phyloP scores from a whole-genome alignment of 23 tunicate species.

The Trididemnum clinides region DNA sequence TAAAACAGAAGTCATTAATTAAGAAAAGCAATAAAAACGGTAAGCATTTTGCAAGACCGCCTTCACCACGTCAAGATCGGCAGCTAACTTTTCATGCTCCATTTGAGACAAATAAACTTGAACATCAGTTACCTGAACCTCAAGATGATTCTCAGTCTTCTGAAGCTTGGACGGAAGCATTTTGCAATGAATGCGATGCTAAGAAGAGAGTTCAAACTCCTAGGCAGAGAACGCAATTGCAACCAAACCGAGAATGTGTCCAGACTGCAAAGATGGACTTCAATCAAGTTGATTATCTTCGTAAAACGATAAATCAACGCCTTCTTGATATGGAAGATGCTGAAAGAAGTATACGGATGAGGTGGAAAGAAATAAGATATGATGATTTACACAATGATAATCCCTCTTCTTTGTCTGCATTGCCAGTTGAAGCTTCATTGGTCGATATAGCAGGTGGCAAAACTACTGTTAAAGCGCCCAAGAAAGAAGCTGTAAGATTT shows the following conservation, averaged over 20 bases:
- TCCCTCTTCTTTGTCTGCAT: not conserved
- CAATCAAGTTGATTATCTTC: not conserved
- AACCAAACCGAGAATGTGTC: no score
- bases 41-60: no score
- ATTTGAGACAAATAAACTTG: no score
- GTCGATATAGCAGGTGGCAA: not conserved
- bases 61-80: no score
- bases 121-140: no score
- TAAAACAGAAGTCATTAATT: no score
- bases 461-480: not conserved
- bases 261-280: not conserved
- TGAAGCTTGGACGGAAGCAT: no score
- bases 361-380: constrained; percentile 49
- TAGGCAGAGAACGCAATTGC: no score
- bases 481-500: constrained; percentile 19
- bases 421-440: not conserved
- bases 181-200: not conserved
- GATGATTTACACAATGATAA: not conserved
- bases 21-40: no score
- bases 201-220: no score
- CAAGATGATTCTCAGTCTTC: no score
- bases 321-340: constrained; percentile 42
- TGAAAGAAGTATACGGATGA: constrained; percentile 28
- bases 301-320: constrained; percentile 6
- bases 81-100: no score